These are phyloP conservation scores for Gila orcuttii DNA, from an alignment of 2,113 vertebrate genomes.

Conservation along the genomic window DNA sequence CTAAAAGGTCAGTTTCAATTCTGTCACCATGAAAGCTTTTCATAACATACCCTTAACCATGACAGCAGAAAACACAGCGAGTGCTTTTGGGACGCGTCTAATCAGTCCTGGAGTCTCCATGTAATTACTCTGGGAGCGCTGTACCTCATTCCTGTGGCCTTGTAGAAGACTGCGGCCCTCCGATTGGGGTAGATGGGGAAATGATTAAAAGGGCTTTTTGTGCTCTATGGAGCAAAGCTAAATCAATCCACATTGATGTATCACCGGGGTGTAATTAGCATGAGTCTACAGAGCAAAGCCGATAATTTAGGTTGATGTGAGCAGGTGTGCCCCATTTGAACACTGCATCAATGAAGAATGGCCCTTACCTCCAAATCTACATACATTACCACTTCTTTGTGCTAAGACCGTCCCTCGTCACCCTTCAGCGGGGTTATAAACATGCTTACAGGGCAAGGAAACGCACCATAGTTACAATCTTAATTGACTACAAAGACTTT, in stretches of 20 bases:
- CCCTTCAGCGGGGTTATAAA: constrained; percentile 7
- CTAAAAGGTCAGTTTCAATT: constrained; percentile 32
- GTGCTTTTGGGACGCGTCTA: constrained; percentile 14
- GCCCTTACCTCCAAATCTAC: constrained; percentile 25
- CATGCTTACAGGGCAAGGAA: background rate
- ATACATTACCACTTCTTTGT: constrained; percentile 29
- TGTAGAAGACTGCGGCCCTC: constrained; percentile 37
- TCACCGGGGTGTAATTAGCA: constrained; percentile 59
- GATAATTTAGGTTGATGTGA: constrained; percentile 52
- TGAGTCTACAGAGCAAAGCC: constrained; percentile 48
- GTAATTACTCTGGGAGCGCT: constrained; percentile 33
- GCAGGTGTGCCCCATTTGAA: constrained; percentile 47
- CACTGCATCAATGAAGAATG: constrained; percentile 16
- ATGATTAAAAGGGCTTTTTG: constrained; percentile 58
- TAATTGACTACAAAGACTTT: constrained; percentile 14
- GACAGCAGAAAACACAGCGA: constrained; percentile 7
- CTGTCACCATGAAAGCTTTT: constrained; percentile 5
- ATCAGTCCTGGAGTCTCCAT: constrained; percentile 31
- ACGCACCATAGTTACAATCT: background rate
- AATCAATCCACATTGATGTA: constrained; percentile 62
- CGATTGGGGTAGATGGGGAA: constrained; percentile 43
- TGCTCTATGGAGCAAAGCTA: constrained; percentile 48
- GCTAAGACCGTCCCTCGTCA: background rate
- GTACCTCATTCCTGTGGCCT: constrained; percentile 33
- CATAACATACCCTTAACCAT: background rate